Base-by-base conservation (phyloP, 2,888 invertebrate genomes). In the Heliconius aoede region DNA sequence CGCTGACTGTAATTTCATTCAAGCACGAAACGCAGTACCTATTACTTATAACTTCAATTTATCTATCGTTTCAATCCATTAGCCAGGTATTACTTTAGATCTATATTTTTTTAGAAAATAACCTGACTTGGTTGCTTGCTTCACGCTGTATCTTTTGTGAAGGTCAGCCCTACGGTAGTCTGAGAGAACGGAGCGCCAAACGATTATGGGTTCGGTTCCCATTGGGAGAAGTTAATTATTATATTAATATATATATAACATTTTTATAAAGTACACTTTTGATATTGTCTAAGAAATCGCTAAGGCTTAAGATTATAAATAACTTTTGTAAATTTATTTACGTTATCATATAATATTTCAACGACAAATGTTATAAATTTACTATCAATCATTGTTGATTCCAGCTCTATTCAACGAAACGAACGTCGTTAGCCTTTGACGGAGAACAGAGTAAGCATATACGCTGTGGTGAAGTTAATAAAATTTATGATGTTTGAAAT, bases 1-100 rank as follows among this genome's bases (percentile, higher is more conserved):
- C 55, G 61, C 32, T 62, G 77, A 64, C 74, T 77, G 86, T 86
- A 88, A 88, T 88, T 88, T 86, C 84, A 85, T 86, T 83, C 83
- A 82, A 84, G 82, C 82, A 79, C 79, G 78, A 80, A 80, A 73
- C 58, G 28, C 78, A 51, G 55, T 64, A 78, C 71, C 62, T 71
- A 75, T 64, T 68, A 75, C 71, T 75, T 74, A 74, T 74, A 74
- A 62, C 61, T 61, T 71, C 58, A 62, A 75, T 71, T 75, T 75
- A 71, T 58, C 71, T 71, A 75, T 75, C 69, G 62, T n/a, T 71
- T 75, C 75, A 72, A 75, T 71, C 69, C 62, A 71, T 75, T 71
- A 75, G 36, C 55, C 28, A 9, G 30, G 55, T 64, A 75, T 60
- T 72, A 71, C 62, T 64, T 36, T 26, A 71, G 64, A 30, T 64